Evolutionary conservation across 2,888 invertebrate genomes (phyloP), one percentile per base, ranked within the genome.

Genomic region (Cybosia mesomella): DNA sequence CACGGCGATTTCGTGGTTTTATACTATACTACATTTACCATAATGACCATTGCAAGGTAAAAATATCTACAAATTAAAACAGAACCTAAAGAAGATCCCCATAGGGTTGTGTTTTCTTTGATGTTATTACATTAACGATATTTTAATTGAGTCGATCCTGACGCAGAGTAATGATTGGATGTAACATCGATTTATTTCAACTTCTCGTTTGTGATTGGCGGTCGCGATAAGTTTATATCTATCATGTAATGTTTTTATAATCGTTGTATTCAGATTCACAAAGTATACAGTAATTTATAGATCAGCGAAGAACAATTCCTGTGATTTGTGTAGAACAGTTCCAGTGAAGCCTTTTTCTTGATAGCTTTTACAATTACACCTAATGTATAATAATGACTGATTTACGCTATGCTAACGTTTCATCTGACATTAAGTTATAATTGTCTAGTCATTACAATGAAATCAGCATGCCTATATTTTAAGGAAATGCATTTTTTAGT

Each of bases 111-210:
- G 74, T 89, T 92, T 93, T 80, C 85, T 83, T 83, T 81, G 84
- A 79, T 85, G 85, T 80, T 80, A 72, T 75, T 78, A 77, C 90
- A 92, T 94, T 95, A 94, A 95, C 94, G 95, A 95, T 94, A 94
- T 95, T 95, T 95, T 95, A 95, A 95, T 95, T 94, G 94, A 94
- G 94, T 94, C 89, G 92, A 93, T 91, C 92, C 92, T 92, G 95
- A 95, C 95, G 90, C 93, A 82, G 94, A 95, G 91, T 95, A 95
- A 95, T 95, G 94, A 94, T 95, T 95, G 94, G 94, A 94, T 91
- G 94, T 91, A 91, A 93, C 93, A 91, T 92, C 94, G 94, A 95
- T 95, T 95, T 94, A 94, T 95, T 94, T 93, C 84, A 91, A 94
- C 91, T 94, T 94, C 94, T 93, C 91, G 91, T 92, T 91, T 92